Percentiles rank a stretch among this genome's conserved stretches.
These are phyloP conservation scores for Eutrigla gurnardus DNA, from an alignment of 2,797 vertebrate species.

Conservation along the genomic window DNA sequence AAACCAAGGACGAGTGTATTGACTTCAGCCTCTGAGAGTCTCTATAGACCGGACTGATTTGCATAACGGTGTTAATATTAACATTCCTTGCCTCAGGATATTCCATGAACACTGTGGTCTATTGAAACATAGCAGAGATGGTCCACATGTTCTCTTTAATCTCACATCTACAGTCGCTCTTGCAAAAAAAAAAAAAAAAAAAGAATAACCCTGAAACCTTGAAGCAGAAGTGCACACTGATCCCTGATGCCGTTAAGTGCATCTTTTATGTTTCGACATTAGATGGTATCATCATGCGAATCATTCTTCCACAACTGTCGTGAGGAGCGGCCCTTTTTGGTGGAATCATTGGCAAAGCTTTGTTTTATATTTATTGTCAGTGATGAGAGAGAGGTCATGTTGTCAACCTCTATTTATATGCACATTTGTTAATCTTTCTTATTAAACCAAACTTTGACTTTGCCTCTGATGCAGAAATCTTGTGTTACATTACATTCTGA, in stretches of 20 bases:
- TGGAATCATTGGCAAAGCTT: slow-evolving; percentile 19
- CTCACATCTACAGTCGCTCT: slow-evolving; percentile 26
- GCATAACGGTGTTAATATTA: slow-evolving; percentile 55
- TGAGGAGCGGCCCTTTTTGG: slow-evolving; percentile 11
- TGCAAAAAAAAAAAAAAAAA: slow-evolving; percentile 42
- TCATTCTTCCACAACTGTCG: background rate
- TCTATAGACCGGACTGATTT: slow-evolving; percentile 42
- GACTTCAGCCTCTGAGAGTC: slow-evolving; percentile 27
- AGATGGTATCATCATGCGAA: slow-evolving; percentile 35
- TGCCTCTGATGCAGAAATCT: slow-evolving; percentile 15
- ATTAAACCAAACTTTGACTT: slow-evolving; percentile 15
- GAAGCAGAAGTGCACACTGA: slow-evolving; percentile 51
- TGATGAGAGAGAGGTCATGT: slow-evolving; percentile 8
- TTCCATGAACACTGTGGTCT: slow-evolving; percentile 48
- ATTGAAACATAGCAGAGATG: slow-evolving; percentile 29
- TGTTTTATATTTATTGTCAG: slow-evolving; percentile 14
- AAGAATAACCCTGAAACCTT: slow-evolving; percentile 50
- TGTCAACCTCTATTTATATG: slow-evolving; percentile 2
- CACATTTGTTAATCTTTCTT: slow-evolving; percentile 12
- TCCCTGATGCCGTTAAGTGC: slow-evolving; percentile 43
- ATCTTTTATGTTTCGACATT: slow-evolving; percentile 48
- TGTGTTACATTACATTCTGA: slow-evolving; percentile 19
- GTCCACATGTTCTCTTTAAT: slow-evolving; percentile 27
- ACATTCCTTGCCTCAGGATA: slow-evolving; percentile 44
- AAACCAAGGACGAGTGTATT: slow-evolving; percentile 25